Evolutionary conservation across 2,113 vertebrate species (phyloP).

Genomic region (Antechinus flavipes): DNA sequence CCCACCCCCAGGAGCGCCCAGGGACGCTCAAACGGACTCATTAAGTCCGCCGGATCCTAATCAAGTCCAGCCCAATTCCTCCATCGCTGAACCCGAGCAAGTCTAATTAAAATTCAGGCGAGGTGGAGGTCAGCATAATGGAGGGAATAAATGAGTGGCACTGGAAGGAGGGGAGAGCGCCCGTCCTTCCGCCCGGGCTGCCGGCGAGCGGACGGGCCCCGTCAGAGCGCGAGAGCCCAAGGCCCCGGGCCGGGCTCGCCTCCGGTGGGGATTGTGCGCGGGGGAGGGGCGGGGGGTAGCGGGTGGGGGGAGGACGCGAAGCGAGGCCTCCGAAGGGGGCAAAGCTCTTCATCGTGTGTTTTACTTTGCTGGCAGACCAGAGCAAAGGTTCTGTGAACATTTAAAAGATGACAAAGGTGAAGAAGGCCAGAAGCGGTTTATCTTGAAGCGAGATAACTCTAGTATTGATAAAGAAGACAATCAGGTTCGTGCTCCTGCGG

Average conservation of each 20-base stretch:
- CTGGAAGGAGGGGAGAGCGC: too few species aligned
- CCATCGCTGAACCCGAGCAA: neutral
- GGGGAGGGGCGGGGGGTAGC: neutral
- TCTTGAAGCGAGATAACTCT: slow-evolving; percentile 93
- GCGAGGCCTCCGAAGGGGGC: slow-evolving; percentile 63
- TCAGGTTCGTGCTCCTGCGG: slow-evolving; percentile 90
- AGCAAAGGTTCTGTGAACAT: slow-evolving; percentile 93
- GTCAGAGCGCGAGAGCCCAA: too few species aligned
- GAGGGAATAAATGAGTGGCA: slow-evolving; percentile 19
- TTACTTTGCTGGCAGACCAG: slow-evolving; percentile 91
- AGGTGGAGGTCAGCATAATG: slow-evolving; percentile 4
- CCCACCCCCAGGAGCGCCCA: neutral
- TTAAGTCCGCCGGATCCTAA: neutral
- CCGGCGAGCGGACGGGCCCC: neutral
- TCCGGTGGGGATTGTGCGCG: neutral
- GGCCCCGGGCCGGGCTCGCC: neutral
- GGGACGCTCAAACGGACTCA: neutral
- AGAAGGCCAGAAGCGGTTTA: slow-evolving; percentile 93
- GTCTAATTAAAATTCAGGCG: neutral
- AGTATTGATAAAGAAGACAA: slow-evolving; percentile 93
- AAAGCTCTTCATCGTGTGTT: slow-evolving; percentile 88
- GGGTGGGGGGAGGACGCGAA: slow-evolving; percentile 14
- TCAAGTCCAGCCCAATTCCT: neutral
- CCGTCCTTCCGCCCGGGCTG: slow-evolving; percentile 54
- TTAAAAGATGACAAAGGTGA: slow-evolving; percentile 93